Conservation (phyloP, 2,888 invertebrate genomes). For the Drosophila mercatorum region DNA sequence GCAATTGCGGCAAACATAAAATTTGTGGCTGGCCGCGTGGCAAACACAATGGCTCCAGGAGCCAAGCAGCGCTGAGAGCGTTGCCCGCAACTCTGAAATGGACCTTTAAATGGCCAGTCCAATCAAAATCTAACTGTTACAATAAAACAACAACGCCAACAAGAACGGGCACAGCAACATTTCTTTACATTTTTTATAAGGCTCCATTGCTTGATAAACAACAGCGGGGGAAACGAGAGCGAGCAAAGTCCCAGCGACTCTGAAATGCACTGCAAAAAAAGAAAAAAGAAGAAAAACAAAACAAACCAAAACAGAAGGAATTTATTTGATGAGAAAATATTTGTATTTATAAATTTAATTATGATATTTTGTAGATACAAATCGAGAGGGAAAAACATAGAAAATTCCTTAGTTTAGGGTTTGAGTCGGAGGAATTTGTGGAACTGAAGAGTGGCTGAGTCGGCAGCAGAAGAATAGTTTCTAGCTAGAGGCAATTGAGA, state of each 20-base stretch:
- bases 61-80: slow-evolving; percentile 20
- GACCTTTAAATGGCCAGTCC: slow-evolving; percentile 58
- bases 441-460: too few species aligned
- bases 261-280: not conserved
- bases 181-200: slow-evolving; percentile 8
- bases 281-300: not conserved
- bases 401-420: too few species aligned
- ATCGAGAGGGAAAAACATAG: too few species aligned
- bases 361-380: too few species aligned
- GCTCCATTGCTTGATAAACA: not conserved
- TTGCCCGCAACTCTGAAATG: slow-evolving; percentile 43
- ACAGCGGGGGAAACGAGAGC: not conserved
- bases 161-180: slow-evolving; percentile 23
- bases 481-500: too few species aligned
- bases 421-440: too few species aligned
- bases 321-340: not conserved
- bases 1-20: slow-evolving; percentile 76
- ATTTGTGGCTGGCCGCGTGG: slow-evolving; percentile 31
- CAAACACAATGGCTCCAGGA: slow-evolving; percentile 3
- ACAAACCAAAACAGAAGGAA: not conserved
- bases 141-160: slow-evolving; percentile 46
- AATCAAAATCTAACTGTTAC: slow-evolving; percentile 62
- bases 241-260: not conserved
- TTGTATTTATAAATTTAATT: too few species aligned
- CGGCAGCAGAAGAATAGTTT: too few species aligned